phyloP scores from a whole-genome alignment of 1,140 invertebrate genomes.

The Glomeris maerens region DNA sequence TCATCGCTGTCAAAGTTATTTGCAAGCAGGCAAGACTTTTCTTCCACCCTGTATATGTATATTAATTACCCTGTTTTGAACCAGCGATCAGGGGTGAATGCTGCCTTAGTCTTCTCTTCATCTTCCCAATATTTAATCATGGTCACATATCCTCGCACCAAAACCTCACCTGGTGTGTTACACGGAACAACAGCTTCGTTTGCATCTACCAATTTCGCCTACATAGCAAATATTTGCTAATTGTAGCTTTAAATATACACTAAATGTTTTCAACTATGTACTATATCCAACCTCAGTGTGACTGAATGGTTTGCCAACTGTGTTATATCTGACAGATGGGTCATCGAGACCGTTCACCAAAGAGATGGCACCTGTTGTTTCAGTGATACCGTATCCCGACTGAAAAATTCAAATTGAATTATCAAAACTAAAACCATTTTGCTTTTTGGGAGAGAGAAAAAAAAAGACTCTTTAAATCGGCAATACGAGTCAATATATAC shows the following conservation, averaged over 20 bases:
- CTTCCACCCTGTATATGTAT: no score
- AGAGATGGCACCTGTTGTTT: background rate
- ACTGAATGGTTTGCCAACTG: background rate
- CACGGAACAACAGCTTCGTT: constrained; percentile 54
- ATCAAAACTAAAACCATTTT: background rate
- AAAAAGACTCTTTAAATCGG: background rate
- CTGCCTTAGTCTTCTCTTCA: constrained; percentile 57
- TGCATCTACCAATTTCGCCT: constrained; percentile 50
- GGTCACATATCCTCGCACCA: constrained; percentile 58
- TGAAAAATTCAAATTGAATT: background rate
- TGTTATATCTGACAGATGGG: background rate
- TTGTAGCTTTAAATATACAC: constrained; percentile 5
- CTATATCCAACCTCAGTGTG: background rate
- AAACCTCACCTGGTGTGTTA: constrained; percentile 64
- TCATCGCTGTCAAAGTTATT: no score
- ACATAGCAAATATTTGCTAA: background rate
- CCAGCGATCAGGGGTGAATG: constrained; percentile 59
- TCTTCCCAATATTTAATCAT: constrained; percentile 82
- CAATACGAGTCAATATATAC: constrained; percentile 24
- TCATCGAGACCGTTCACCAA: background rate
- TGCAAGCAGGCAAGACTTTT: no score
- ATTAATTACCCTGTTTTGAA: constrained; percentile 62
- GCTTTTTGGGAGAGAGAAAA: background rate
- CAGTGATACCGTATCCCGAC: background rate
- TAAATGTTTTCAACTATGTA: background rate